Evolutionary conservation across 2,797 vertebrate genomes (phyloP).

Genomic region (Schizopygopsis pylzovi): DNA sequence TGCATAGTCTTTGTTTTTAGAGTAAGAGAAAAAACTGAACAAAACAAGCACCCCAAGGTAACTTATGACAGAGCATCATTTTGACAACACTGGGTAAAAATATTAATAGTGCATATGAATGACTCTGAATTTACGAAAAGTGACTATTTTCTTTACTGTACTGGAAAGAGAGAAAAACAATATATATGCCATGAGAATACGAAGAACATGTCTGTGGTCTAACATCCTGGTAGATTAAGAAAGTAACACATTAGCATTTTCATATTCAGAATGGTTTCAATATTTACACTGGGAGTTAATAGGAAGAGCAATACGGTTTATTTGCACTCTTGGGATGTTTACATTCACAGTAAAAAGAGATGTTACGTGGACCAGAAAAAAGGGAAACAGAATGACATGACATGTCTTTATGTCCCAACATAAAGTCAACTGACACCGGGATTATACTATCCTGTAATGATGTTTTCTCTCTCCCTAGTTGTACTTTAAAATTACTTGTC

Average conservation of each 20-base stretch:
- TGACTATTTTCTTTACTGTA: slow-evolving; percentile 5
- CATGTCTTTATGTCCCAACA: slow-evolving; percentile 8
- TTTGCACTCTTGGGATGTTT: slow-evolving; percentile 37
- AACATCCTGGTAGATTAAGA: slow-evolving; percentile 54
- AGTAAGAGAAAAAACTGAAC: neutral
- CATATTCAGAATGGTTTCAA: slow-evolving; percentile 17
- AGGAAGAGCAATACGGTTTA: slow-evolving; percentile 26
- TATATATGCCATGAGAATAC: neutral
- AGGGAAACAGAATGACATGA: neutral
- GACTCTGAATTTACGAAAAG: neutral
- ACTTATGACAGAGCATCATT: neutral
- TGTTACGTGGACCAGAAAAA: neutral
- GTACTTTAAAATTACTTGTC: neutral
- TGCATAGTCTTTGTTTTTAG: neutral
- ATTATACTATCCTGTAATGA: slow-evolving; percentile 25
- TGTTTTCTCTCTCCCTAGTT: slow-evolving; percentile 9
- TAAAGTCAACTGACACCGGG: neutral
- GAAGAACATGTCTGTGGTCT: neutral
- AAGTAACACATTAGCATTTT: slow-evolving; percentile 13
- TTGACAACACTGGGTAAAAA: neutral
- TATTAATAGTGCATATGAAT: neutral
- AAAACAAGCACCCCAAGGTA: neutral
- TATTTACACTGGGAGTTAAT: slow-evolving; percentile 55
- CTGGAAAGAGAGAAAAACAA: neutral
- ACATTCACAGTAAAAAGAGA: neutral